phyloP scores from a whole-genome alignment of 1,140 invertebrate species.

The Zophobas morio region DNA sequence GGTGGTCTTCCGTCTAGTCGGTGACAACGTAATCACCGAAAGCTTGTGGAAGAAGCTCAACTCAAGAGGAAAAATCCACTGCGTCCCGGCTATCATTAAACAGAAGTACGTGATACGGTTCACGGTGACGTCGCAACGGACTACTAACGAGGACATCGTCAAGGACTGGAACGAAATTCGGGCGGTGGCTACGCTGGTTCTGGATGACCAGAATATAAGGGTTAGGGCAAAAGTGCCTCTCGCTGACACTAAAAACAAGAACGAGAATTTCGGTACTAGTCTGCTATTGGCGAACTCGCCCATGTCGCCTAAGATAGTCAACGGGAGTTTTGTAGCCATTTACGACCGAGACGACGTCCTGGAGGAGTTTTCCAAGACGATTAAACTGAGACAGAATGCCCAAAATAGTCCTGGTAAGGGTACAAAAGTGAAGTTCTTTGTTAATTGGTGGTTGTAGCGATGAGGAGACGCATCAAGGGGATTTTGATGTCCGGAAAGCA shows the following conservation, averaged over 20 bases:
- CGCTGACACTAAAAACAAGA: conserved; percentile 84
- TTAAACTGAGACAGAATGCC: conserved; percentile 76
- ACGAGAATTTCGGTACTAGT: conserved; percentile 93
- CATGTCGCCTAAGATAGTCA: conserved; percentile 97
- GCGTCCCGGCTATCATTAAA: conserved; percentile 93
- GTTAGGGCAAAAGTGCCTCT: conserved; percentile 78
- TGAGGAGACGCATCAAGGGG: conserved; percentile 86
- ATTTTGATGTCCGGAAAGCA: conserved; percentile 92
- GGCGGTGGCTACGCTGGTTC: conserved; percentile 81
- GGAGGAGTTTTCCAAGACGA: conserved; percentile 83
- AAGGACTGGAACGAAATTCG: conserved; percentile 93
- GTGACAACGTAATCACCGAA: conserved; percentile 88
- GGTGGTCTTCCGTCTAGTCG: conserved; percentile 92
- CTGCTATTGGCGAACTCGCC: conserved; percentile 93
- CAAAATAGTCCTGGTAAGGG: conserved; percentile 85
- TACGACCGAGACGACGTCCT: conserved; percentile 91
- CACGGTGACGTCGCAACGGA: conserved; percentile 92
- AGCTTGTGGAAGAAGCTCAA: conserved; percentile 90
- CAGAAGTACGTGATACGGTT: conserved; percentile 94
- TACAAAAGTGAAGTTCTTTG: neutral
- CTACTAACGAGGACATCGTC: conserved; percentile 90
- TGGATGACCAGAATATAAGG: conserved; percentile 69
- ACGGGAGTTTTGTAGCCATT: conserved; percentile 95
- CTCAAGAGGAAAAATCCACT: conserved; percentile 87
- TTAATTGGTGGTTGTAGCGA: conserved; percentile 68